phyloP scores from a whole-genome alignment of 1,140 invertebrate species.

The Zaprionus lachaisei region DNA sequence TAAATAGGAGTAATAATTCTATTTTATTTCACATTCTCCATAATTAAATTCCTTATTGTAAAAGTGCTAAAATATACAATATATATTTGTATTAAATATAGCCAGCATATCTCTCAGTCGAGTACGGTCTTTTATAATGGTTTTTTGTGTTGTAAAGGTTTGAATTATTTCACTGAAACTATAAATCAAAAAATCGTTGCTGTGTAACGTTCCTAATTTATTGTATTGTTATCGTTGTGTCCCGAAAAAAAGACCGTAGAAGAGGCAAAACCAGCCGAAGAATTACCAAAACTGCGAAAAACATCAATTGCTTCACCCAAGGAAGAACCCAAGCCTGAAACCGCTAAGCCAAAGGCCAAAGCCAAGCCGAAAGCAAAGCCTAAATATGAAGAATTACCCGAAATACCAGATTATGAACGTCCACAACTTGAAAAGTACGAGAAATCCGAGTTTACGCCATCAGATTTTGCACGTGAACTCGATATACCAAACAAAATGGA shows the following conservation, averaged over 20 bases:
- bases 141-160: background rate
- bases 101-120: too few relatives aligned
- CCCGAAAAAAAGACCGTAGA: slow-evolving; percentile 47
- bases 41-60: too few relatives aligned
- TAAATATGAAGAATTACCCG: slow-evolving; percentile 89
- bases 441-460: slow-evolving; percentile 84
- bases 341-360: slow-evolving; percentile 85
- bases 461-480: slow-evolving; percentile 70
- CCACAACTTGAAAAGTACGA: slow-evolving; percentile 87
- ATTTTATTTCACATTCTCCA: too few relatives aligned
- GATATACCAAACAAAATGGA: slow-evolving; percentile 82
- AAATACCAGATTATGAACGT: slow-evolving; percentile 89
- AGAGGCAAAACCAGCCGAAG: slow-evolving; percentile 65
- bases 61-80: too few relatives aligned
- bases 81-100: too few relatives aligned
- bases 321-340: slow-evolving; percentile 70
- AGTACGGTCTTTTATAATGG: too few relatives aligned
- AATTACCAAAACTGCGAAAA: slow-evolving; percentile 81
- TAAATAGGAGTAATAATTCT: too few relatives aligned
- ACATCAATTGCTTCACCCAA: slow-evolving; percentile 65
- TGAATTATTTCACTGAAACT: background rate
- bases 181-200: background rate
- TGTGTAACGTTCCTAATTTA: background rate
- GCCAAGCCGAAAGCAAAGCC: slow-evolving; percentile 85
- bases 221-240: slow-evolving; percentile 15